These are phyloP conservation scores for Chrysina gloriosa DNA, from an alignment of 2,888 invertebrate species.

Conservation along the genomic window DNA sequence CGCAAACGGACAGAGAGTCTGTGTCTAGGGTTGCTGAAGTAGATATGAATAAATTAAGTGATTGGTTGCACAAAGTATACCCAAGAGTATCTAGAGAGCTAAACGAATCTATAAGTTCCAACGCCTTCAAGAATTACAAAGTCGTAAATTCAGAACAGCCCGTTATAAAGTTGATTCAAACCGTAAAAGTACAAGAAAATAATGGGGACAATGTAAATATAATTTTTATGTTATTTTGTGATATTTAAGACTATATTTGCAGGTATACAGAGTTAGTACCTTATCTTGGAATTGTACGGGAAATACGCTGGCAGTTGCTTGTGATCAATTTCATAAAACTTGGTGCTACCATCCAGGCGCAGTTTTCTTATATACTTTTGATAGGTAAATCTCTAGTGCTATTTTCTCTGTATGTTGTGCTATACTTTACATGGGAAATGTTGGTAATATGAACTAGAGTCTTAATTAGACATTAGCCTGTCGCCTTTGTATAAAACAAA, in stretches of 20 bases:
- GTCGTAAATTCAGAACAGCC: constrained; percentile 17
- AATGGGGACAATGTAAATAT: constrained; percentile 43
- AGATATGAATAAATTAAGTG: constrained; percentile 65
- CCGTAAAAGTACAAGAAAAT: constrained; percentile 48
- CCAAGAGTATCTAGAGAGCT: constrained; percentile 66
- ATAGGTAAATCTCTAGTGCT: constrained; percentile 52
- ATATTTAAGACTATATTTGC: constrained; percentile 17
- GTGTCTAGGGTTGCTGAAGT: constrained; percentile 50
- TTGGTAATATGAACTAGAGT: too few relatives aligned
- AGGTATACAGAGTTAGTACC: constrained; percentile 52
- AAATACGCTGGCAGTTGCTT: constrained; percentile 60
- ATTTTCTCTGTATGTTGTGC: too few relatives aligned
- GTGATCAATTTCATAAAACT: constrained; percentile 59
- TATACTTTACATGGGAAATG: too few relatives aligned
- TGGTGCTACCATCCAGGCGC: constrained; percentile 64
- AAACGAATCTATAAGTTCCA: constrained; percentile 59
- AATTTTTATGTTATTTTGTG: constrained; percentile 1
- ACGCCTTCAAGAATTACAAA: constrained; percentile 58
- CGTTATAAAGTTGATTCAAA: constrained; percentile 56
- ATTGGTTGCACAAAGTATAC: constrained; percentile 66
- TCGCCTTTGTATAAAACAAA: too few relatives aligned
- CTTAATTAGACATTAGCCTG: too few relatives aligned
- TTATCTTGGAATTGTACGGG: constrained; percentile 64
- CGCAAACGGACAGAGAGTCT: constrained; percentile 62
- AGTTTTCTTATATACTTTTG: constrained; percentile 58